Percentiles rank a stretch among this genome's conserved stretches.
These are phyloP conservation scores for Astatoreochromis straeleni DNA, from an alignment of 2,113 vertebrate genomes.

Conservation along the genomic window DNA sequence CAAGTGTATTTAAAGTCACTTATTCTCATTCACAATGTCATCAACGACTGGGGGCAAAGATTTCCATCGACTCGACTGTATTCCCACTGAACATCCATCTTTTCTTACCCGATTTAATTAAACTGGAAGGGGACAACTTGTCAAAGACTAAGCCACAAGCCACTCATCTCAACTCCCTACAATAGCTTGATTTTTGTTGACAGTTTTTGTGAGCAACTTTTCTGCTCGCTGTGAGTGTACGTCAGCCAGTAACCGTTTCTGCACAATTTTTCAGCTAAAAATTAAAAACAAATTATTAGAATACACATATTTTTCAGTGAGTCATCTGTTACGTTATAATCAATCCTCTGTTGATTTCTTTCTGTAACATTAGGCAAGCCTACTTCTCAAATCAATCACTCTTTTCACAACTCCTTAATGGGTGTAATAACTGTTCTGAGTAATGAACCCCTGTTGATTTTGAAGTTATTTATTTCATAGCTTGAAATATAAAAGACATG, in stretches of 20 bases:
- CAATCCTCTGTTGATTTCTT: neutral
- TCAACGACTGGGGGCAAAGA: neutral
- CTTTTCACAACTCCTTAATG: neutral
- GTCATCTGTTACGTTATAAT: neutral
- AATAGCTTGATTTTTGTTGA: neutral
- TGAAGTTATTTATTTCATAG: neutral
- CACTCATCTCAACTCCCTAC: neutral
- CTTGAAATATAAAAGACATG: neutral
- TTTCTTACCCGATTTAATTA: neutral
- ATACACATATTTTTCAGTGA: neutral
- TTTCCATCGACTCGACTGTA: neutral
- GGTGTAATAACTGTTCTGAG: neutral
- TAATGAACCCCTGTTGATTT: neutral
- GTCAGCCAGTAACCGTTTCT: neutral
- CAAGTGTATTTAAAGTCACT: neutral
- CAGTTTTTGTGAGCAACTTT: neutral
- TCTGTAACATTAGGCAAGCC: neutral
- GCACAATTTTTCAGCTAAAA: neutral
- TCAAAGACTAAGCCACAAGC: neutral
- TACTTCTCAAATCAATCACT: neutral
- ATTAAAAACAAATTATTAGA: neutral
- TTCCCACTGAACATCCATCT: neutral
- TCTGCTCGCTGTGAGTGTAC: neutral
- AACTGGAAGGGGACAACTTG: neutral
- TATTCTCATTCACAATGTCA: neutral